A percentile compares a stretch with the other conserved stretches of the same genome.
These are phyloP conservation scores for Mus pahari DNA, from an alignment of 2,113 vertebrate species.

Conservation along the genomic window DNA sequence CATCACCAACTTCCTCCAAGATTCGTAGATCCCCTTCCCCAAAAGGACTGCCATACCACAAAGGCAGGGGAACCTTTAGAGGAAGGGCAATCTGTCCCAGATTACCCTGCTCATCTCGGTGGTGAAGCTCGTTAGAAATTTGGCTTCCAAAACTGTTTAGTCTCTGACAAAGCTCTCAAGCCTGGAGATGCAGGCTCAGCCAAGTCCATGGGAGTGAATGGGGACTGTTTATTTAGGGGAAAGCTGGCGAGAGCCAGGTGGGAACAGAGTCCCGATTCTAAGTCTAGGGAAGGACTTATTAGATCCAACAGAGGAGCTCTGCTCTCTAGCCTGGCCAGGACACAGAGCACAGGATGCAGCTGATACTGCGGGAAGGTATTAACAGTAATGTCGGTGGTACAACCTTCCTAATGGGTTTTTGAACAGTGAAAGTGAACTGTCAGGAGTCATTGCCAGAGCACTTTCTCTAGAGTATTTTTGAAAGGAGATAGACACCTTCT, in stretches of 20 bases:
- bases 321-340: not conserved
- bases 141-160: not conserved
- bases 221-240: not conserved
- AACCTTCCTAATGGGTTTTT: constrained; percentile 71
- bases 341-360: not conserved
- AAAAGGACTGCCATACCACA: not conserved
- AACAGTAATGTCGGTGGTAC: not conserved
- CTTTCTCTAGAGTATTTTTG: constrained; percentile 67
- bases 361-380: constrained; percentile 3
- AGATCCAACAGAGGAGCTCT: not conserved
- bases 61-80: not conserved
- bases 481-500: constrained; percentile 67
- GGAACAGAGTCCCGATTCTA: not conserved
- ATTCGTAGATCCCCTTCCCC: not conserved
- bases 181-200: not conserved
- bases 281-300: not conserved
- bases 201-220: not conserved
- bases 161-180: not conserved
- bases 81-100: not conserved
- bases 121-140: not conserved
- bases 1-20: not conserved
- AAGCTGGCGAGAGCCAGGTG: not conserved
- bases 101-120: not conserved
- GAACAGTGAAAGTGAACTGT: constrained; percentile 75
- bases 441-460: constrained; percentile 53